Percentiles rank a stretch among this genome's conserved stretches.
Evolutionary conservation across 2,888 invertebrate species (phyloP).

Genomic region (Amblyjoppa proteus): DNA sequence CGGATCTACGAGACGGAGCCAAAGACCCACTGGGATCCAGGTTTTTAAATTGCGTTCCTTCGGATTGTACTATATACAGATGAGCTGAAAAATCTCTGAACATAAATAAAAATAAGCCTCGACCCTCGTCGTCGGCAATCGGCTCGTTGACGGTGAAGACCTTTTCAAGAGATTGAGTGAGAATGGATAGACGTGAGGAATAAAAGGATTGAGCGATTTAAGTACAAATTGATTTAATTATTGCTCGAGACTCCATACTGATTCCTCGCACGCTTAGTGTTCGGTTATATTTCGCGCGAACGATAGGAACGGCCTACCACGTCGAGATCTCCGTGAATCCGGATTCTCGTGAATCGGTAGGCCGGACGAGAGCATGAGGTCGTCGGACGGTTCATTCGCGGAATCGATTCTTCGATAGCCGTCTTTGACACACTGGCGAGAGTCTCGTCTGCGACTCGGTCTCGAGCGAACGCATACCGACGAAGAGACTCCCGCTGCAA

Average conservation of each 20-base stretch:
- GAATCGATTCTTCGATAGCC: slow-evolving; percentile 45
- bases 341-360: slow-evolving; percentile 16
- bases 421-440: background rate
- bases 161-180: background rate
- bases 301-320: background rate
- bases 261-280: slow-evolving; percentile 13
- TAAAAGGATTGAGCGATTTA: slow-evolving; percentile 68
- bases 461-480: slow-evolving; percentile 18
- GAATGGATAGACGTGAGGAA: slow-evolving; percentile 10
- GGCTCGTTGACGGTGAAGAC: background rate
- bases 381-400: slow-evolving; percentile 57
- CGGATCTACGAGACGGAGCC: slow-evolving; percentile 88
- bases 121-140: background rate
- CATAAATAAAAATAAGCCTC: slow-evolving; percentile 21
- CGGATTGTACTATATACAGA: slow-evolving; percentile 15
- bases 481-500: slow-evolving; percentile 32
- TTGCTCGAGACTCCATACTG: slow-evolving; percentile 68
- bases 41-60: slow-evolving; percentile 87
- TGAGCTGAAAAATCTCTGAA: slow-evolving; percentile 12
- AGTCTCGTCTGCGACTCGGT: background rate
- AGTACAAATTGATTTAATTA: slow-evolving; percentile 81
- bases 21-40: slow-evolving; percentile 94
- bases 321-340: slow-evolving; percentile 21
- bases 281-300: slow-evolving; percentile 19
- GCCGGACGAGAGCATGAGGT: slow-evolving; percentile 22